Evolutionary conservation across 2,797 vertebrate species (phyloP), one percentile per base, ranked within the genome.

Genomic region (Notolabrus celidotus): DNA sequence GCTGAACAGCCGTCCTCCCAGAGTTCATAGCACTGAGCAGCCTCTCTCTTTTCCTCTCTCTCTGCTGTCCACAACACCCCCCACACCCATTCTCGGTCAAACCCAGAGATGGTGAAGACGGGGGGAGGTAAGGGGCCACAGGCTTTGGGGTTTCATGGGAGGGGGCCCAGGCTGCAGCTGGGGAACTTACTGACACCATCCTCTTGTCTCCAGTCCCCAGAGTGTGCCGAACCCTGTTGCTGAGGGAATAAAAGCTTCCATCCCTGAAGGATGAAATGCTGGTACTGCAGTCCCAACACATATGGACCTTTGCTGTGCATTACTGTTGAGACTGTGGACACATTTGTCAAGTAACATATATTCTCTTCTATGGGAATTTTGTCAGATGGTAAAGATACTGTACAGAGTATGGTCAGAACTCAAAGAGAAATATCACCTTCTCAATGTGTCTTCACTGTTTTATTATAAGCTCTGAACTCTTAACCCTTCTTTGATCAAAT

Each of bases 101-200:
- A 77, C 62, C 29, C 38, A 67, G 71, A 72, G 72, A 81, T 52
- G 57, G 77, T 17, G 67, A 45, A 36, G 58, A 46, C 49, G 38
- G 71, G 33, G 71, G 38, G 61, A 47, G 72, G 50, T 10, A 50
- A 49, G 62, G 60, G 49, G 65, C 53, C 55, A 14, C 11, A 60
- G 68, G 57, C 52, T 82, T 67, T 72, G 57, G 67, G 76, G 53
- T 15, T 23, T 58, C 43, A 60, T 29, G 45, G 42, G 25, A 34
- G 38, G 45, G 27, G 23, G 53, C 0, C 5, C 45, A 16, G 62
- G 67, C 53, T 84, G 81, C 83, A 86, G 85, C 90, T 88, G 88
- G 74, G 86, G 72, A 69, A 71, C 61, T 59, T 79, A 61, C 84
- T 81, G 84, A 86, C 89, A 92, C 89, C 85, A 89, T 82, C 75